Evolutionary conservation across 1,140 invertebrate genomes (phyloP).

Genomic region (Cotesia vestalis): DNA sequence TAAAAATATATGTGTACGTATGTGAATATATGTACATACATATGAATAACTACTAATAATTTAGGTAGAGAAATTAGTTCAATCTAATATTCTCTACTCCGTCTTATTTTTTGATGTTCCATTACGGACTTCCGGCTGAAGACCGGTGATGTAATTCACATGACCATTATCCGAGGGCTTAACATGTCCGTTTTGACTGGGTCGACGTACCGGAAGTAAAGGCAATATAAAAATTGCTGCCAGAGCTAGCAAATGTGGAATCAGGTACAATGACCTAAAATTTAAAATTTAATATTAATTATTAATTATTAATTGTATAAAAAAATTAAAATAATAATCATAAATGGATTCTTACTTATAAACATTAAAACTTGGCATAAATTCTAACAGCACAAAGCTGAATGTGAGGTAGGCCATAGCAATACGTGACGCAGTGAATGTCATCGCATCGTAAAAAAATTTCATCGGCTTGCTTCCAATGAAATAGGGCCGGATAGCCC

Average conservation of each 20-base stretch:
- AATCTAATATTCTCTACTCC: too few species aligned
- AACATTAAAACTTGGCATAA: slow-evolving; percentile 72
- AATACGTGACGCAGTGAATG: slow-evolving; percentile 81
- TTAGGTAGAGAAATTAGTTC: too few species aligned
- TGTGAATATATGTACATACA: too few species aligned
- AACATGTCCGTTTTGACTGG: slow-evolving; percentile 3
- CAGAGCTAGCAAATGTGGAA: slow-evolving; percentile 69
- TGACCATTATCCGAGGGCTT: background rate
- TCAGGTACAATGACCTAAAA: slow-evolving; percentile 68
- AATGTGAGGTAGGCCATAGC: slow-evolving; percentile 87
- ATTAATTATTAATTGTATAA: background rate
- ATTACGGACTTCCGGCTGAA: slow-evolving; percentile 39
- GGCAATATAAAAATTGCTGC: slow-evolving; percentile 68
- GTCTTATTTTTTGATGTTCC: slow-evolving; percentile 44
- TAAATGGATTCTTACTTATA: slow-evolving; percentile 69
- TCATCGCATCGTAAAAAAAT: slow-evolving; percentile 80
- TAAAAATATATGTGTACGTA: too few species aligned
- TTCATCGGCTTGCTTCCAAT: slow-evolving; percentile 70
- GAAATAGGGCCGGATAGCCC: slow-evolving; percentile 81
- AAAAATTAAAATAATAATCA: slow-evolving; percentile 12
- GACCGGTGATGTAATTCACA: slow-evolving; percentile 10
- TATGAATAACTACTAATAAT: too few species aligned
- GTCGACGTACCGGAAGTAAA: slow-evolving; percentile 39
- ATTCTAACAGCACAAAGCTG: slow-evolving; percentile 89
- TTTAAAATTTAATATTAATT: slow-evolving; percentile 35